phyloP scores from a whole-genome alignment of 2,797 vertebrate genomes.

The Bothrops alternatus region DNA sequence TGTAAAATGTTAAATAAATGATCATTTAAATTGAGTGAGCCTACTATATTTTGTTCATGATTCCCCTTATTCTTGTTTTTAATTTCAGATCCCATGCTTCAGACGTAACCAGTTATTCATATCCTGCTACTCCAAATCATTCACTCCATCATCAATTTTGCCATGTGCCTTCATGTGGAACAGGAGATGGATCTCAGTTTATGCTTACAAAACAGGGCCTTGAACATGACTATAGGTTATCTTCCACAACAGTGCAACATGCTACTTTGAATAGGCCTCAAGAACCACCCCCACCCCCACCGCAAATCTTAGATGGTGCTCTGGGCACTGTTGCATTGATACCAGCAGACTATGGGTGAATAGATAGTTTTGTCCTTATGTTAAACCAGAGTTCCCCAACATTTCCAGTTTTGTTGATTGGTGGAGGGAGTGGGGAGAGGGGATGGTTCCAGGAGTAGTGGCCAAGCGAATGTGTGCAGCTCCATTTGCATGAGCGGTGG shows the following conservation, averaged over 20 bases:
- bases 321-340: constrained; percentile 79
- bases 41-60: constrained; percentile 1
- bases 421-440: not conserved
- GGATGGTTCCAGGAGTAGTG: not conserved
- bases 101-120: constrained; percentile 86
- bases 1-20: not conserved
- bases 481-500: not conserved
- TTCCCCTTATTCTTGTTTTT: constrained; percentile 44
- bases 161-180: constrained; percentile 78
- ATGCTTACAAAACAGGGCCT: constrained; percentile 70
- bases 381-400: not conserved
- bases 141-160: constrained; percentile 80
- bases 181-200: constrained; percentile 66
- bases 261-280: constrained; percentile 88
- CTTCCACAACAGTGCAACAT: constrained; percentile 78
- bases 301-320: constrained; percentile 76
- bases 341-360: constrained; percentile 88
- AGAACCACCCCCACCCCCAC: constrained; percentile 90
- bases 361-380: not conserved
- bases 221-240: constrained; percentile 83
- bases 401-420: not conserved
- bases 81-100: constrained; percentile 81
- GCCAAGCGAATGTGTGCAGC: not conserved
- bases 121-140: constrained; percentile 90
- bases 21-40: constrained; percentile 10